Conservation (phyloP, 1,140 invertebrate species). For the Hycleus phaleratus region DNA sequence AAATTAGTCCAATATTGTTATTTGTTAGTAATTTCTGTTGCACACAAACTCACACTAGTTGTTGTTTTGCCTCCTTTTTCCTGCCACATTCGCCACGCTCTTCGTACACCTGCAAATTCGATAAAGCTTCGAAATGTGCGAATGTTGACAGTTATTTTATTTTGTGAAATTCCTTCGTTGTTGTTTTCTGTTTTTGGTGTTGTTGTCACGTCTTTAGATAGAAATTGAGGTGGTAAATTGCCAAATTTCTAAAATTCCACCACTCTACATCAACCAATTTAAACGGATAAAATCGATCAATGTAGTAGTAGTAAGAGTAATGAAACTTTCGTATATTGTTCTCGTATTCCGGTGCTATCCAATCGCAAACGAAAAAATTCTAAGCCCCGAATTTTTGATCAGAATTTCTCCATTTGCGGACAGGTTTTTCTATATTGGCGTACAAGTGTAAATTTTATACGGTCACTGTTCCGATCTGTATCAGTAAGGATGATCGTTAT, state of each 20-base stretch:
- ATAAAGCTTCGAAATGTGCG: too few species aligned
- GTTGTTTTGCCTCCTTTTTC: slow-evolving; percentile 6
- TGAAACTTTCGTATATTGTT: not conserved
- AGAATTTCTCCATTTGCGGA: too few species aligned
- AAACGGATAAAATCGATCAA: not conserved
- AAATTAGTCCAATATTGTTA: slow-evolving; percentile 11
- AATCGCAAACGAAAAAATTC: too few species aligned
- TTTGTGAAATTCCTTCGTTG: too few species aligned
- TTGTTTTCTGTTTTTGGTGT: too few species aligned
- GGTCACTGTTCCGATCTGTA: slow-evolving; percentile 8
- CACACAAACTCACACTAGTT: not conserved
- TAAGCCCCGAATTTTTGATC: too few species aligned
- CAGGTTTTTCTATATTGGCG: not conserved
- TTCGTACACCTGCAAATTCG: slow-evolving; percentile 1
- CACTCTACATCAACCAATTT: not conserved
- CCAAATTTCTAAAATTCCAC: slow-evolving; percentile 9
- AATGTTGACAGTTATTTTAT: too few species aligned
- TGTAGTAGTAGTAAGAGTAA: slow-evolving; percentile 4
- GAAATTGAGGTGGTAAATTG: not conserved
- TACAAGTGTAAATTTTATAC: not conserved
- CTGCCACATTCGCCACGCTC: slow-evolving; percentile 1
- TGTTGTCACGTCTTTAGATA: too few species aligned
- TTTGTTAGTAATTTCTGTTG: too few species aligned
- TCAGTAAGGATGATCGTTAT: slow-evolving; percentile 9
- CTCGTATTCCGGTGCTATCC: too few species aligned